Conservation (phyloP, 1,140 invertebrate species). For the Lepidurus couesii region DNA sequence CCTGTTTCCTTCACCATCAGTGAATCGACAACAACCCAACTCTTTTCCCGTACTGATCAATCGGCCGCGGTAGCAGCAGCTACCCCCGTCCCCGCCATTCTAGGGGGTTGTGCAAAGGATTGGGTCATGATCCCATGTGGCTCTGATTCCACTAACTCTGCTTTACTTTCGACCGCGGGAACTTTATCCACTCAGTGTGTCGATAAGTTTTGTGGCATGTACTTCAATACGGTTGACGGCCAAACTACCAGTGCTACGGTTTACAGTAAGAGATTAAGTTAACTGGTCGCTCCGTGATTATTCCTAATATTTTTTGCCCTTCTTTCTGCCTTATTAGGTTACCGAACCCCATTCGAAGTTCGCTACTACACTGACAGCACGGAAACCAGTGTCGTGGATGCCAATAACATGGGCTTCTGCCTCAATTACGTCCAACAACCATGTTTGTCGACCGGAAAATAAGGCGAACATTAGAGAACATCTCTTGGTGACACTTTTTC, state of each 20-base stretch:
- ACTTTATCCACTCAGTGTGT: conserved; percentile 24
- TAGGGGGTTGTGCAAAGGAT: neutral
- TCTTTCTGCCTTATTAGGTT: conserved; percentile 30
- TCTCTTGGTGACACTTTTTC: neutral
- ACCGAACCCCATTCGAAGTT: conserved; percentile 27
- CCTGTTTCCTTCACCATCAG: conserved; percentile 5
- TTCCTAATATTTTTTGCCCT: conserved; percentile 1
- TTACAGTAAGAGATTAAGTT: conserved; percentile 34
- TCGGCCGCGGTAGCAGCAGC: neutral
- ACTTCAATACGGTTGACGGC: neutral
- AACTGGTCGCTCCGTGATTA: no score
- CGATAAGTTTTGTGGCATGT: conserved; percentile 10
- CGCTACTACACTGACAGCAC: conserved; percentile 24
- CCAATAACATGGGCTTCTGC: conserved; percentile 65
- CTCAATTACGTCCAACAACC: conserved; percentile 61
- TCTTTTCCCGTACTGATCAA: neutral
- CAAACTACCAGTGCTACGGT: neutral
- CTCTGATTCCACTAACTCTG: conserved; percentile 14
- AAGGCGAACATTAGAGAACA: neutral
- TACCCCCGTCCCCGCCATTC: neutral
- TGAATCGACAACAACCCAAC: neutral
- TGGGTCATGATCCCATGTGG: conserved; percentile 23
- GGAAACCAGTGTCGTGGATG: conserved; percentile 44
- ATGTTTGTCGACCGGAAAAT: conserved; percentile 44
- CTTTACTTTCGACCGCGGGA: neutral